Percentiles rank a stretch among this genome's conserved stretches.
Evolutionary conservation across 2,113 vertebrate genomes (phyloP).

Genomic region (Aegypius monachus): DNA sequence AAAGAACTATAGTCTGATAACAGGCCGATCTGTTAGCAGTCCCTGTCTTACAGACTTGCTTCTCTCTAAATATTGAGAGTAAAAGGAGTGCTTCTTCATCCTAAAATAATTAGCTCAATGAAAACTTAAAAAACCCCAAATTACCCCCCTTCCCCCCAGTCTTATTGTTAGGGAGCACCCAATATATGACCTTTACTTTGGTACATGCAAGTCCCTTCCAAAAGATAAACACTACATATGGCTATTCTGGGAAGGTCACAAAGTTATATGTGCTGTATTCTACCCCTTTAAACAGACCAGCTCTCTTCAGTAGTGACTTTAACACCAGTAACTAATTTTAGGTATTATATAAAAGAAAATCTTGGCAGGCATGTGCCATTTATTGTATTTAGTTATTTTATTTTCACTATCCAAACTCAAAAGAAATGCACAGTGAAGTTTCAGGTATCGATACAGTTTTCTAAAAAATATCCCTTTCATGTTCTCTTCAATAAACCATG

Average conservation of each 20-base stretch:
- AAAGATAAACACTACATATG: not conserved
- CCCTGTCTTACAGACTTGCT: not conserved
- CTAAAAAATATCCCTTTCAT: not conserved
- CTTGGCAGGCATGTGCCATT: not conserved
- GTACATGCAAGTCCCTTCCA: not conserved
- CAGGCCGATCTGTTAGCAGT: not conserved
- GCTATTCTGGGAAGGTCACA: not conserved
- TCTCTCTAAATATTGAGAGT: not conserved
- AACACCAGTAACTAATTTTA: not conserved
- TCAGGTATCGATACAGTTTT: not conserved
- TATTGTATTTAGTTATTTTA: not conserved
- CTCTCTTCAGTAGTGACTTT: not conserved
- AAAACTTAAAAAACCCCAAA: not conserved
- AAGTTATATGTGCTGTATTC: not conserved
- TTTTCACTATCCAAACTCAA: constrained; percentile 25
- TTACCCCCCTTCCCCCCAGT: no score
- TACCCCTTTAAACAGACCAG: not conserved
- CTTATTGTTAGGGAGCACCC: not conserved
- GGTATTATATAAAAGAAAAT: not conserved
- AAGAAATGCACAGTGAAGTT: constrained; percentile 27
- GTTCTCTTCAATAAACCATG: not conserved
- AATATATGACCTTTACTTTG: not conserved
- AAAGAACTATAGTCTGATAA: not conserved
- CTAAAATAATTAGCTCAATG: not conserved
- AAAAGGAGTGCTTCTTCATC: not conserved